phyloP scores from a whole-genome alignment of 2,797 vertebrate genomes.

The Psittacula echo region DNA sequence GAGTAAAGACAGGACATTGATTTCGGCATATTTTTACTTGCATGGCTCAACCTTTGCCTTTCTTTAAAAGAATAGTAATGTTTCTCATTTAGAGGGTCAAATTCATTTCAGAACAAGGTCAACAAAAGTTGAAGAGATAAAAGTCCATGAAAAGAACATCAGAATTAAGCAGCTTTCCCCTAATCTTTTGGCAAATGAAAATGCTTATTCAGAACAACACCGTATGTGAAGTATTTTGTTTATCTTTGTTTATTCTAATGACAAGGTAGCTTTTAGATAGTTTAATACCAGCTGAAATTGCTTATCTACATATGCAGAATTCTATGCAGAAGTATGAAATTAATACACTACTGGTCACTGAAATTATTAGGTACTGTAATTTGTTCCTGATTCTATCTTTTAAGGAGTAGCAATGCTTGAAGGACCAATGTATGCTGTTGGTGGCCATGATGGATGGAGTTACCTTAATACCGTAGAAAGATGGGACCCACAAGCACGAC shows the following conservation, averaged over 20 bases:
- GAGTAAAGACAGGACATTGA: neutral
- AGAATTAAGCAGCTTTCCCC: constrained; percentile 32
- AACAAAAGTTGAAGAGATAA: neutral
- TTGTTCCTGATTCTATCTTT: neutral
- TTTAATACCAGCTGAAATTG: neutral
- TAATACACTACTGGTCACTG: neutral
- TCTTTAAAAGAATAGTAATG: neutral
- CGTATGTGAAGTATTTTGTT: neutral
- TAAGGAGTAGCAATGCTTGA: constrained; percentile 93
- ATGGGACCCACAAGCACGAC: constrained; percentile 95
- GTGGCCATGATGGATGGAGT: constrained; percentile 98
- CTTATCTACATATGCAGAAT: neutral
- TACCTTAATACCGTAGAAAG: constrained; percentile 98
- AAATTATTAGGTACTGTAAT: neutral
- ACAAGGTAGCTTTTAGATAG: neutral
- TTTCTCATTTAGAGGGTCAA: neutral
- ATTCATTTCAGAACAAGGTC: neutral
- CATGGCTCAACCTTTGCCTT: neutral
- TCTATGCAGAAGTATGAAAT: neutral
- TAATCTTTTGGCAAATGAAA: constrained; percentile 32
- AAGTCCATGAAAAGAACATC: neutral
- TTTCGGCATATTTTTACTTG: neutral
- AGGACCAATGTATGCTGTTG: constrained; percentile 98
- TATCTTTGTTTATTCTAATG: neutral
- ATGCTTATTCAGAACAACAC: neutral